Base-by-base conservation (phyloP, 2,113 vertebrate species). In the Callocephalon fimbriatum region DNA sequence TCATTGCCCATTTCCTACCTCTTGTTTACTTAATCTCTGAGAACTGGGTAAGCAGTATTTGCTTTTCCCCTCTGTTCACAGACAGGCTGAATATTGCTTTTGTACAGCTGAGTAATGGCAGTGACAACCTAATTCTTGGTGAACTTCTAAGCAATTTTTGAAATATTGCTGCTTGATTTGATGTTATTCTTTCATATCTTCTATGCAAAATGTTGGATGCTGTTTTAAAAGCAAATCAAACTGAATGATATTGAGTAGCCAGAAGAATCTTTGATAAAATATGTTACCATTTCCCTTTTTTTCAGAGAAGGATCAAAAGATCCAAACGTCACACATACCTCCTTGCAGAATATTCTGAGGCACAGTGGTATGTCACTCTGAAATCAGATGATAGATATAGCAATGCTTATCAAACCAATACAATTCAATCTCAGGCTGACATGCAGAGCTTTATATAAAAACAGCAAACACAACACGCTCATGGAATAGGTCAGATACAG, bases 351-450 rank as follows among this genome's bases (percentile, higher is more conserved):
- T 93, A 71, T 84, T 92, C 51, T 70, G 37, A 88, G 61, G 61
- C 48, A 58, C 42, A 61, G 37, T 77, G 44, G 42, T 35, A 51
- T 21, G 45, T 62, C 25, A 80, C 11, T 95, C 84, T 79, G 80
- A 96, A 97, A 95, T 93, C 65, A 88, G 86, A 86, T 54, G 32
- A 82, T 58, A 38, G 86, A 79, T 87, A 89, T 15, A 94, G 18
- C 58, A 58, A 73, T 65, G 38, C 56, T 95, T 93, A 82, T n/a
- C 56, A 88, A 94, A 88, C 65, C 26, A 93, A 63, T 9, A 17
- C 80, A 88, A 77, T 86, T 90, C 47, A 85, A 62, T 86, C 47
- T 85, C 32, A 17, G 38, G 75, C 9, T 67, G 51, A 58, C 40
- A 94, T 31, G 19, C n/a, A 91, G 37, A 61, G 32, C 13, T 96